These are phyloP conservation scores for Montifringilla adamsi DNA, from an alignment of 2,113 vertebrate species.

Conservation along the genomic window DNA sequence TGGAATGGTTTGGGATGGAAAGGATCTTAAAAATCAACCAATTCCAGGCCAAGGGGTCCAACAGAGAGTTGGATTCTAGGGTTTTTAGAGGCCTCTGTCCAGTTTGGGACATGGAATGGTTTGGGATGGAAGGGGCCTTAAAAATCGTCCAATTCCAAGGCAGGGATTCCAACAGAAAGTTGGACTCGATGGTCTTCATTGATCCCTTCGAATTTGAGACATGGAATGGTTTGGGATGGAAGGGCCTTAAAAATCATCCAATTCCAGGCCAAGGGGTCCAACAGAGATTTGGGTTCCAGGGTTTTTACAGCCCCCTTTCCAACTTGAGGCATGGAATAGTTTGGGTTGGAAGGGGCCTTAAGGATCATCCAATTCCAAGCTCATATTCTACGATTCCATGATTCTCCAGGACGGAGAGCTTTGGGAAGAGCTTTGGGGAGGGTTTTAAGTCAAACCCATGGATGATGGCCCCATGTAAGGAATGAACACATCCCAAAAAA, in stretches of 20 bases:
- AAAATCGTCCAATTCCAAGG: not conserved
- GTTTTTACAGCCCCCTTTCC: not conserved
- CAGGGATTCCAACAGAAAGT: fast-evolving
- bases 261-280: fast-evolving
- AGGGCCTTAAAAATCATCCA: not conserved
- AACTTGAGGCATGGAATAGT: fast-evolving
- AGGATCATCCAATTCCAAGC: not conserved
- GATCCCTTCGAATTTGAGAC: fast-evolving
- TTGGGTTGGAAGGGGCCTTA: not conserved
- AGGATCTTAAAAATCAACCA: not conserved
- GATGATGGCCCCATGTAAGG: fast-evolving
- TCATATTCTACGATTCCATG: fast-evolving
- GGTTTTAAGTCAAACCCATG: not conserved
- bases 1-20: not conserved
- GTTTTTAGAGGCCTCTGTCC: fast-evolving
- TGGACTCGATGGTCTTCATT: not conserved
- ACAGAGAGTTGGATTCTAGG: not conserved
- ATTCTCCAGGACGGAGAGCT: not conserved
- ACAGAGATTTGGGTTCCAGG: not conserved
- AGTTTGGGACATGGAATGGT: fast-evolving
- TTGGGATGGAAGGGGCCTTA: too few relatives aligned
- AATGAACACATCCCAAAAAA: not conserved
- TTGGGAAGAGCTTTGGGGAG: not conserved
- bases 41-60: not conserved
- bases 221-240: not conserved